Base-by-base conservation (phyloP, 2,888 invertebrate species). In the Heliconius ismenius region DNA sequence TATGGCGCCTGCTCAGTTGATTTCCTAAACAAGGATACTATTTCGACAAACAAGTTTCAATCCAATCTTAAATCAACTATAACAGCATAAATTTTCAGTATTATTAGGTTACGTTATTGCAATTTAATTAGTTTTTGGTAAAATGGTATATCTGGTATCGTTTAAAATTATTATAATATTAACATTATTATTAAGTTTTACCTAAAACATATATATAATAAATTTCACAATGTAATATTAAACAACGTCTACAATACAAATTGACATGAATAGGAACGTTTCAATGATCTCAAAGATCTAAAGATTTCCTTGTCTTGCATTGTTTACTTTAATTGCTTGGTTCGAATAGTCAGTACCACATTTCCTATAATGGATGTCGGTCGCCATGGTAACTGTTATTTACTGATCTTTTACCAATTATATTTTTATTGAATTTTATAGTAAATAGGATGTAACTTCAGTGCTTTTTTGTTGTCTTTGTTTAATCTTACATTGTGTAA, bases 1-100 rank as follows among this genome's bases (percentile, higher is more conserved):
- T 65, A 73, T 68, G 74, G 63, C 73, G 76, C 67, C 73, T 70
- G 39, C 70, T 65, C 73, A n/a, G 65, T 58, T 15, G 28, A 15
- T 70, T 58, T 70, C 32, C 58, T 70, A 32, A 67, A 58, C 54
- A 10, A 58, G 58, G 32, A 36, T 70, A 58, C n/a, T 70, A n/a
- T 70, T 70, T 54, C 70, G 54, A 43, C 43, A 68, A 49, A 70
- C 70, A 58, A 69, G 32, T 70, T 70, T n/a, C 32, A 58, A 58
- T 24, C 9, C 24, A 36, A 70, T 70, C 15, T 36, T n/a, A 54
- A 70, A 43, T 24, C 24, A 32, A 24, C 24, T 43, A 26, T 26
- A 24, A 9, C 26, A 6, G 39, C 15, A 26, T 67, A 67, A 4
- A 43, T n/a, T 65, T 64, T 65, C 64, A 32, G 11, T 32, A 64